Evolutionary conservation across 2,797 vertebrate species (phyloP).

Genomic region (Sebastes nivosus): DNA sequence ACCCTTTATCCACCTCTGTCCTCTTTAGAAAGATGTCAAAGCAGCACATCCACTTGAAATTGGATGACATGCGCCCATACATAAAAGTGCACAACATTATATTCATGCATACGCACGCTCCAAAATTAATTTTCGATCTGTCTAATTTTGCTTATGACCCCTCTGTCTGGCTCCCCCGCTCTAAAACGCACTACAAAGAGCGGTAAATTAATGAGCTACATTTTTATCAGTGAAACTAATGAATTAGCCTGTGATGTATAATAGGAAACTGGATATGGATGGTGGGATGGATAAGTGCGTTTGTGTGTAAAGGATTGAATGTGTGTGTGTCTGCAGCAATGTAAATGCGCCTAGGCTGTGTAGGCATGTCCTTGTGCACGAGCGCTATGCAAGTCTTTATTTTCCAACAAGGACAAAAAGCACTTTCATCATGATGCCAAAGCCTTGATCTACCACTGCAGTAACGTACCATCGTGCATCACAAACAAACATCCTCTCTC

Average conservation of each 20-base stretch:
- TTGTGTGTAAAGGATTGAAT: slow-evolving; percentile 8
- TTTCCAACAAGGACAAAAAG: slow-evolving; percentile 67
- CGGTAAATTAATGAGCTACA: slow-evolving; percentile 62
- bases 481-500: slow-evolving; percentile 20
- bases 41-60: not conserved
- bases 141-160: slow-evolving; percentile 50
- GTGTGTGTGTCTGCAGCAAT: not conserved
- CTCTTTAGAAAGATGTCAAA: not conserved
- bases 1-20: not conserved
- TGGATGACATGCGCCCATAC: not conserved
- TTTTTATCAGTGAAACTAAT: slow-evolving; percentile 72
- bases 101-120: not conserved
- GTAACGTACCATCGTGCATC: slow-evolving; percentile 41
- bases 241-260: slow-evolving; percentile 68
- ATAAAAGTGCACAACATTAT: not conserved
- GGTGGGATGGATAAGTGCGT: slow-evolving; percentile 42
- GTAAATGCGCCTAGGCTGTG: not conserved
- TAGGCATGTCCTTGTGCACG: slow-evolving; percentile 15
- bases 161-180: not conserved
- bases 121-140: slow-evolving; percentile 51
- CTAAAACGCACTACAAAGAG: slow-evolving; percentile 34
- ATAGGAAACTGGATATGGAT: slow-evolving; percentile 51
- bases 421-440: slow-evolving; percentile 63
- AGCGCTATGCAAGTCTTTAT: slow-evolving; percentile 25
- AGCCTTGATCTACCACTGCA: slow-evolving; percentile 65